Evolutionary conservation across 2,888 invertebrate species (phyloP).

Genomic region (Chelonus formosanus): DNA sequence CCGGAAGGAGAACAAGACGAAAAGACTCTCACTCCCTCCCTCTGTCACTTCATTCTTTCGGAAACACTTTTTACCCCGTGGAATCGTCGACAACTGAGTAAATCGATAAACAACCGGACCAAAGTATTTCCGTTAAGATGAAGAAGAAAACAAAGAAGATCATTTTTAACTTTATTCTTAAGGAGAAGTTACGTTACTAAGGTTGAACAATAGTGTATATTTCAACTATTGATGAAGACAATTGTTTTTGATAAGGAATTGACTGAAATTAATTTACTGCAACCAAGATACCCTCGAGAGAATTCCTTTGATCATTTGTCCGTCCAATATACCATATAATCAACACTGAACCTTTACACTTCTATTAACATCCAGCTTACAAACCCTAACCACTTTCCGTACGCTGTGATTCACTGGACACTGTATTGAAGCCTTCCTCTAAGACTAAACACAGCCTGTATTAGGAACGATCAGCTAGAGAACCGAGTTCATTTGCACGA

Average conservation of each 20-base stretch:
- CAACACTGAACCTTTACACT: conserved; percentile 2
- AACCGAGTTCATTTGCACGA: conserved; percentile 35
- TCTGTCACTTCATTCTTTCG: conserved; percentile 19
- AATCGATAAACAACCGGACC: conserved; percentile 32
- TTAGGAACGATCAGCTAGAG: conserved; percentile 45
- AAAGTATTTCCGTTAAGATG: conserved; percentile 25
- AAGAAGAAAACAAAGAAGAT: neutral
- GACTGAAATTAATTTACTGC: neutral
- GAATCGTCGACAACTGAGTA: conserved; percentile 18
- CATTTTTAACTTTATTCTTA: too few relatives aligned
- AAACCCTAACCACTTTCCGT: neutral
- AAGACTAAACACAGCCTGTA: conserved; percentile 49
- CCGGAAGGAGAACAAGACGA: conserved; percentile 31
- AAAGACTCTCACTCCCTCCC: conserved; percentile 21
- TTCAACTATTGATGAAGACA: neutral
- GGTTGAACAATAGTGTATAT: too few relatives aligned
- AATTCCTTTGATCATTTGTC: conserved; percentile 10
- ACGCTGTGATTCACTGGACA: conserved; percentile 23
- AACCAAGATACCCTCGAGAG: neutral
- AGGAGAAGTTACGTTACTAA: too few relatives aligned
- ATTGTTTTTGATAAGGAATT: neutral
- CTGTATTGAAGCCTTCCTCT: conserved; percentile 2
- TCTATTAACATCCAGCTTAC: conserved; percentile 3
- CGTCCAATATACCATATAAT: conserved; percentile 9
- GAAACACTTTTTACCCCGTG: conserved; percentile 19